Evolutionary conservation across 2,888 invertebrate species (phyloP), one percentile per base, ranked within the genome.

Genomic region (Boloria euphrosyne): DNA sequence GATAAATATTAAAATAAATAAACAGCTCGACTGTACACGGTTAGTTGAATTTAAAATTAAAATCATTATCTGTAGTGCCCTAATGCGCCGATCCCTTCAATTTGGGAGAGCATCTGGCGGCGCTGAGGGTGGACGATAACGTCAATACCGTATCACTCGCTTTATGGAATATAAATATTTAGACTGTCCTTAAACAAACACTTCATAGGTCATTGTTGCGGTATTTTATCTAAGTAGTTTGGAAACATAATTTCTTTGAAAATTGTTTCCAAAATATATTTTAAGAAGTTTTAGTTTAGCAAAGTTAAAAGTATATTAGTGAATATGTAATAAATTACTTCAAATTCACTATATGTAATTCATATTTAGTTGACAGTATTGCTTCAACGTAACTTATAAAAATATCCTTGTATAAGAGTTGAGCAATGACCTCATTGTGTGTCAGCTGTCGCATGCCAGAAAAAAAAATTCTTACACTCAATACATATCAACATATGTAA

Each of bases 31-130:
- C 46, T 63, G 64, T 74, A 68, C 70, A 6, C 18, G 27, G 38
- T 49, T 55, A 54, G 62, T 60, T 60, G 49, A 63, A 65, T 65
- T 66, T 66, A 61, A 69, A 72, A 65, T 65, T 54, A 54, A 69
- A 70, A 62, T 62, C 55, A 62, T 70, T 67, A 69, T 69, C 70
- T 69, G 49, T 57, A 72, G 70, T 70, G 70, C 49, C 17, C 53
- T 69, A 62, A 69, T 65, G 65, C 66, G 46, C 16, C 54, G 55
- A 65, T 64, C 70, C 62, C 58, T 64, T 58, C 49, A 22, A 61
- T 54, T 51, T 44, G 61, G 53, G 60, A 17, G 57, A 62, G 63
- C 72, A 75, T 76, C 76, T 75, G 74, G 65, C 74, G 69, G 74
- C 74, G 70, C 74, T 57, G 59, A 62, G 63, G 64, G 64, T 50